A percentile compares a stretch with the other conserved stretches of the same genome.
These are phyloP conservation scores for Plagodis dolabraria DNA, from an alignment of 2,888 invertebrate species.

Conservation along the genomic window DNA sequence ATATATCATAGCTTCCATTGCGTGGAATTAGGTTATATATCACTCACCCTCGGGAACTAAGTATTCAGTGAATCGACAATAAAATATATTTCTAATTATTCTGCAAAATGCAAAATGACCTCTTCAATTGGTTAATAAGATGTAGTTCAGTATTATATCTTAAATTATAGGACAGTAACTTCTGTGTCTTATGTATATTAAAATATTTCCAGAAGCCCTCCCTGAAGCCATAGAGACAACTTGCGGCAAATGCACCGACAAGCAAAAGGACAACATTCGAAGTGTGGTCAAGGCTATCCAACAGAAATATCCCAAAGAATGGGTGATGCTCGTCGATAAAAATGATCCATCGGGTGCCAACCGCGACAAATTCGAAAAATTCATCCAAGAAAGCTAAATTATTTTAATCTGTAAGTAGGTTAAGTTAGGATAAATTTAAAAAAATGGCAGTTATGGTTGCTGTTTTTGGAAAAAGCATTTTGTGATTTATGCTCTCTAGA, in stretches of 20 bases:
- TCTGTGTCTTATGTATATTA: conserved; percentile 28
- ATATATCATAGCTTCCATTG: too few relatives aligned
- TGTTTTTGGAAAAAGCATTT: conserved; percentile 20
- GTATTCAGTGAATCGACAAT: too few relatives aligned
- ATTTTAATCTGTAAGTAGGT: conserved; percentile 21
- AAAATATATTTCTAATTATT: too few relatives aligned
- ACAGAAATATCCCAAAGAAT: conserved; percentile 87
- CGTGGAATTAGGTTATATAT: too few relatives aligned
- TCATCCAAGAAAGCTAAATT: conserved; percentile 67
- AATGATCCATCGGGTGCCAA: conserved; percentile 89
- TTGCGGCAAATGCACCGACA: conserved; percentile 88
- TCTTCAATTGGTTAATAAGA: too few relatives aligned
- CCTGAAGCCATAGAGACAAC: conserved; percentile 88
- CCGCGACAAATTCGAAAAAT: conserved; percentile 86
- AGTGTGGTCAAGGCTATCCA: conserved; percentile 89
- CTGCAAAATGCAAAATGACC: too few relatives aligned
- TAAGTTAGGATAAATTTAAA: conserved; percentile 19
- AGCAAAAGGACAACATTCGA: conserved; percentile 85
- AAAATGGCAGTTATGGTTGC: conserved; percentile 4
- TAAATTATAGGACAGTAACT: too few relatives aligned
- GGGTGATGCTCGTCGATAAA: conserved; percentile 88
- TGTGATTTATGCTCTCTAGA: conserved; percentile 33
- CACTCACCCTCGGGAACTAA: too few relatives aligned
- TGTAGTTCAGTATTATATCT: too few relatives aligned
- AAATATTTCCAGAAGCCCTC: conserved; percentile 83